Evolutionary conservation across 2,888 invertebrate genomes (phyloP), one percentile per base, ranked within the genome.

Genomic region (Lasioglossum leucozonium): DNA sequence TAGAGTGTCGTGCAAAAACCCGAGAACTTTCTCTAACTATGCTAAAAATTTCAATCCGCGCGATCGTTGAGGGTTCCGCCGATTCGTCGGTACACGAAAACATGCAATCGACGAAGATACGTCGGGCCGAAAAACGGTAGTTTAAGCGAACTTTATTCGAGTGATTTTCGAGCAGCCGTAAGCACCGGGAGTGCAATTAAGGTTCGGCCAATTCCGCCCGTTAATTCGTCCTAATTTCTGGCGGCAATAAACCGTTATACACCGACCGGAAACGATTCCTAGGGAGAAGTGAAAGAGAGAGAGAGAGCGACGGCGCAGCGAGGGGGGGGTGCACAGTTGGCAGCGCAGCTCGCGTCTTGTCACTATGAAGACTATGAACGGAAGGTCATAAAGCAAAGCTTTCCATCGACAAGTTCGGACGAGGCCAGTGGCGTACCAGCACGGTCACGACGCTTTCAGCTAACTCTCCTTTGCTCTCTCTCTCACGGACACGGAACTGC

Each of bases 391-490:
- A 91, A 91, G 88, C 88, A 87, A 91, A 91, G 87, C 89, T 92
- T 92, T 91, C 89, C 90, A 92, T 92, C 92, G 91, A 89, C 91
- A 92, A 92, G 89, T 92, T 91, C 85, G 87, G 90, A 89, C 87
- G 90, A 91, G 81, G 87, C 87, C 89, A 87, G 89, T 72, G 80
- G 71, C 75, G 82, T 86, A 37, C 62, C 80, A 72, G 26, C 44
- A 67, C 62, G 30, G 81, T 78, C 79, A 85, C 86, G 76, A 34
- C 69, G 77, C 67, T 74, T 67, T 85, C 87, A 89, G 85, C 86
- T 88, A 90, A 80, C 88, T 86, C 83, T 79, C 79, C 74, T 78
- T 10, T 16, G 16, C 44, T 8, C 73, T 65, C 65, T n/a, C 22
- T 22, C 77, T 65, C 65, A n/a, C 34, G 34, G 82, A 84, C 84